phyloP scores from a whole-genome alignment of 1,140 invertebrate genomes.

The Drosophila teissieri region DNA sequence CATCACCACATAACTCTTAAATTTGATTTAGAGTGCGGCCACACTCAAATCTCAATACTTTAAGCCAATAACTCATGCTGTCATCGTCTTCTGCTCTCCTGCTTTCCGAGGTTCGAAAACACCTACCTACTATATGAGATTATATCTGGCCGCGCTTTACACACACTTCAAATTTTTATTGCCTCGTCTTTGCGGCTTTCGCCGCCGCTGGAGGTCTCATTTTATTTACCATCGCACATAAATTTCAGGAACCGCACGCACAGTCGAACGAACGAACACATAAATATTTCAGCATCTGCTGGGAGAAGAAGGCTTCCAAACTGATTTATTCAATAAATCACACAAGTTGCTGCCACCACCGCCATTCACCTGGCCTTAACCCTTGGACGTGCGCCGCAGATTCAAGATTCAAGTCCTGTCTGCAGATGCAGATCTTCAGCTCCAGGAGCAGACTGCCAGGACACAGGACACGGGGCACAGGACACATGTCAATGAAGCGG shows the following conservation, averaged over 20 bases:
- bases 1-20: neutral
- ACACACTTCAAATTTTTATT: constrained; percentile 71
- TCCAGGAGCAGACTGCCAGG: constrained; percentile 35
- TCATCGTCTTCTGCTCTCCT: constrained; percentile 9
- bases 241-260: constrained; percentile 62
- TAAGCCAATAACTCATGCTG: constrained; percentile 40
- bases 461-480: too few species aligned
- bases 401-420: constrained; percentile 77
- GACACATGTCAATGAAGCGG: constrained; percentile 68
- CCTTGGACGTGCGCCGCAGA: constrained; percentile 46
- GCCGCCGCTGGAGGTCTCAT: constrained; percentile 53
- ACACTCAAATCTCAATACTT: constrained; percentile 31
- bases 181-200: constrained; percentile 73
- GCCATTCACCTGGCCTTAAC: constrained; percentile 48
- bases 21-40: constrained; percentile 15
- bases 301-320: constrained; percentile 48
- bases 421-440: constrained; percentile 31
- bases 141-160: constrained; percentile 58
- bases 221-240: constrained; percentile 74
- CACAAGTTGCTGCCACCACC: constrained; percentile 48
- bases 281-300: constrained; percentile 72
- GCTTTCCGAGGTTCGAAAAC: neutral
- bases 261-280: constrained; percentile 35
- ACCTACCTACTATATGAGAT: constrained; percentile 10
- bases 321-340: constrained; percentile 83